A percentile compares a stretch with the other conserved stretches of the same genome.
Conservation (phyloP, 2,113 vertebrate species). For the Perognathus longimembris region DNA sequence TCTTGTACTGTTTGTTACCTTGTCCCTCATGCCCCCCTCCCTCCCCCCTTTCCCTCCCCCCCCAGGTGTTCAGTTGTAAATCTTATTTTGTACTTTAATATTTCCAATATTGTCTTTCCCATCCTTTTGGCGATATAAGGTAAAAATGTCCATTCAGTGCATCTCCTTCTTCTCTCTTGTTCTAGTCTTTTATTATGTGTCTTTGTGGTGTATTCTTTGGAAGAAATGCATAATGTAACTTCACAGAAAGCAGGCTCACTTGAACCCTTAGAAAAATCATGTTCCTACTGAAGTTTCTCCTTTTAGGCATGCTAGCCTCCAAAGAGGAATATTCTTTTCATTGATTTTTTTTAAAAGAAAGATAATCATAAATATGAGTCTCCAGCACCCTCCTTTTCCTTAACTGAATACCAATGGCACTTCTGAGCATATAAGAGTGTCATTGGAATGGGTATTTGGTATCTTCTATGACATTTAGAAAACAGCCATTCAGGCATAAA, state of each 20-base stretch:
- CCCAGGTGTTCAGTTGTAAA: too few relatives aligned
- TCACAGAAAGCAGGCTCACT: background rate
- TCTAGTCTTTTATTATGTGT: background rate
- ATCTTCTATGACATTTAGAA: slow-evolving; percentile 7
- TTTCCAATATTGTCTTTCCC: background rate
- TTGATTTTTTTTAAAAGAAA: background rate
- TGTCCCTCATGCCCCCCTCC: too few relatives aligned
- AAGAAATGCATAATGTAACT: background rate
- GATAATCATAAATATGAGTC: background rate
- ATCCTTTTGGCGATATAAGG: background rate
- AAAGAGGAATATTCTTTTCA: background rate
- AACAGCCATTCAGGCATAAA: background rate
- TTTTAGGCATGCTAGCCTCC: background rate
- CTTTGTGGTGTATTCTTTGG: background rate
- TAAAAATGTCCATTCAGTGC: background rate
- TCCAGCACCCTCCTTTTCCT: background rate
- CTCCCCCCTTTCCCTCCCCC: too few relatives aligned
- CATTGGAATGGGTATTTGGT: background rate
- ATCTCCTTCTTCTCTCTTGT: background rate
- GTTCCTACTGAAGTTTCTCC: background rate
- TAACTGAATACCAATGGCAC: slow-evolving; percentile 3
- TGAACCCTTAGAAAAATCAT: background rate
- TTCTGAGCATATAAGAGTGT: slow-evolving; percentile 35
- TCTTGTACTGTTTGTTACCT: too few relatives aligned
- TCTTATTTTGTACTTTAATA: background rate